Conservation (phyloP, 2,888 invertebrate species). For the Agriopis aurantiaria region DNA sequence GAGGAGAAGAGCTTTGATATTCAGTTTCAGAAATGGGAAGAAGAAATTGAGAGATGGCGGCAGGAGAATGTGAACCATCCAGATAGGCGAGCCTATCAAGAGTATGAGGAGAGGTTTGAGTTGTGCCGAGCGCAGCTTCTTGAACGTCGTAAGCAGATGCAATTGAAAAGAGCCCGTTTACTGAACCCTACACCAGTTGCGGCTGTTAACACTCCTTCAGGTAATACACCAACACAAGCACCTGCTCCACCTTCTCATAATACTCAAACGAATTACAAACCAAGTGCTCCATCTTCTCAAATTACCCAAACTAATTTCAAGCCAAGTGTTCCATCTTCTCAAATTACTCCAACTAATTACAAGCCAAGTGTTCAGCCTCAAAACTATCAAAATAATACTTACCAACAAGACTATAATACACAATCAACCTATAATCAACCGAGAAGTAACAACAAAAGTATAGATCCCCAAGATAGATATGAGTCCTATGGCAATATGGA, state of each 20-base stretch:
- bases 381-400: conserved; percentile 46
- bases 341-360: conserved; percentile 48
- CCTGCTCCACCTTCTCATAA: conserved; percentile 52
- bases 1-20: conserved; percentile 95
- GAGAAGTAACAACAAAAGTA: conserved; percentile 54
- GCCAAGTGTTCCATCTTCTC: conserved; percentile 46
- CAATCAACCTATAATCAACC: conserved; percentile 47
- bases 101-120: conserved; percentile 96
- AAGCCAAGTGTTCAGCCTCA: conserved; percentile 45
- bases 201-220: conserved; percentile 48
- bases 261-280: conserved; percentile 37
- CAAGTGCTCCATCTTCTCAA: conserved; percentile 47
- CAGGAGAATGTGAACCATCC: conserved; percentile 96
- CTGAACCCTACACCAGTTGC: conserved; percentile 53
- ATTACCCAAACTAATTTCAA: conserved; percentile 42
- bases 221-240: conserved; percentile 55
- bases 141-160: conserved; percentile 93
- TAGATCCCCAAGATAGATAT: conserved; percentile 62
- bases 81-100: conserved; percentile 93
- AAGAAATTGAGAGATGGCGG: conserved; percentile 96
- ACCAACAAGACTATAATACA: conserved; percentile 42
- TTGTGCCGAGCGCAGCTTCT: conserved; percentile 92
- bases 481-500: conserved; percentile 59
- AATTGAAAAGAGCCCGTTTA: conserved; percentile 85
- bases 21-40: conserved; percentile 96